A percentile compares a stretch with the other conserved stretches of the same genome.
These are phyloP conservation scores for Malurus splendens DNA, from an alignment of 2,797 vertebrate genomes.

Conservation along the genomic window DNA sequence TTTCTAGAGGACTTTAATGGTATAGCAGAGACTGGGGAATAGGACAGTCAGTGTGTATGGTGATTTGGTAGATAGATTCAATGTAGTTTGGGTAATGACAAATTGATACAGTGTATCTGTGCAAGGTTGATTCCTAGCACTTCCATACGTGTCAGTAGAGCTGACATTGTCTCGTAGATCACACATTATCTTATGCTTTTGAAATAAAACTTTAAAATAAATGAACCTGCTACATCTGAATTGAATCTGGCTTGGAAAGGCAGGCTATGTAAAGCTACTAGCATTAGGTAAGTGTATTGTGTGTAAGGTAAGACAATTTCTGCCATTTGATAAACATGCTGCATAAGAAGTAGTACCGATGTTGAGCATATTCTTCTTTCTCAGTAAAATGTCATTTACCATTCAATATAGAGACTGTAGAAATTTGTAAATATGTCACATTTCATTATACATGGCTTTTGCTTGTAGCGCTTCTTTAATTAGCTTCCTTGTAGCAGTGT, in stretches of 20 bases:
- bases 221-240: background rate
- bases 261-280: background rate
- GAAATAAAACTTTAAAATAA: background rate
- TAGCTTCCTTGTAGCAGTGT: background rate
- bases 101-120: background rate
- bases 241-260: conserved; percentile 1
- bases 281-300: background rate
- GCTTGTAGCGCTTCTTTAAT: background rate
- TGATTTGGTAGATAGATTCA: background rate
- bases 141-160: background rate
- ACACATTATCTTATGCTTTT: background rate
- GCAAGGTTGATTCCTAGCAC: background rate
- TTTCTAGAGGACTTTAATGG: background rate
- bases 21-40: background rate
- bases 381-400: background rate
- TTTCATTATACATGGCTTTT: conserved; percentile 37
- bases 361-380: background rate
- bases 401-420: background rate
- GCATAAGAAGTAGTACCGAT: background rate
- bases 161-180: background rate
- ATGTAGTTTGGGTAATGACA: background rate
- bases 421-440: background rate
- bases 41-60: background rate
- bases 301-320: conserved; percentile 4
- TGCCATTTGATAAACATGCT: background rate